Conservation (phyloP, 2,797 vertebrate genomes). For the Telmatherina bonti region DNA sequence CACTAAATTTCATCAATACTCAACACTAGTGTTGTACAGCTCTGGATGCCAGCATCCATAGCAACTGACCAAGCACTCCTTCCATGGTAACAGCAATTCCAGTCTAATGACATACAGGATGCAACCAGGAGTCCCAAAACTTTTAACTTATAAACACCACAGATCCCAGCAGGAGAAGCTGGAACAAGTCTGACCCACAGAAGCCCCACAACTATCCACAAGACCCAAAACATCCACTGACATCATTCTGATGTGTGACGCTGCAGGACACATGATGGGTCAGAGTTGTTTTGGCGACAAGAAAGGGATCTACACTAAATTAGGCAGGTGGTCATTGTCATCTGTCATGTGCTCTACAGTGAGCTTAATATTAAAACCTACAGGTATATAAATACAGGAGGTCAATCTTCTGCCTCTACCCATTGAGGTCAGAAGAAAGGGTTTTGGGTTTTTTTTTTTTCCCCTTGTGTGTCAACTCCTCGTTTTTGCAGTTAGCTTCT, state of each 20-base stretch:
- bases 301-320: background rate
- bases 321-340: background rate
- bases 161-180: background rate
- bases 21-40: background rate
- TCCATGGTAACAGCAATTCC: background rate
- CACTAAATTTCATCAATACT: background rate
- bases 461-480: constrained; percentile 4
- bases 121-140: background rate
- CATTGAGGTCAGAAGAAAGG: constrained; percentile 13
- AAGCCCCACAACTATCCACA: background rate
- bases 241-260: background rate
- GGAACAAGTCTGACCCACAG: background rate
- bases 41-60: background rate
- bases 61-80: background rate
- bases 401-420: constrained; percentile 5
- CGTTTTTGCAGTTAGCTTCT: constrained; percentile 40
- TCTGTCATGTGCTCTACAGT: background rate
- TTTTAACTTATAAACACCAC: background rate
- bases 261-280: background rate
- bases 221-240: background rate
- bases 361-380: constrained; percentile 7
- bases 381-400: background rate
- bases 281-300: background rate
- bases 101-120: background rate
- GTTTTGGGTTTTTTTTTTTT: background rate